Evolutionary conservation across 2,888 invertebrate species (phyloP), one percentile per base, ranked within the genome.

Genomic region (Cheilosia impressa): DNA sequence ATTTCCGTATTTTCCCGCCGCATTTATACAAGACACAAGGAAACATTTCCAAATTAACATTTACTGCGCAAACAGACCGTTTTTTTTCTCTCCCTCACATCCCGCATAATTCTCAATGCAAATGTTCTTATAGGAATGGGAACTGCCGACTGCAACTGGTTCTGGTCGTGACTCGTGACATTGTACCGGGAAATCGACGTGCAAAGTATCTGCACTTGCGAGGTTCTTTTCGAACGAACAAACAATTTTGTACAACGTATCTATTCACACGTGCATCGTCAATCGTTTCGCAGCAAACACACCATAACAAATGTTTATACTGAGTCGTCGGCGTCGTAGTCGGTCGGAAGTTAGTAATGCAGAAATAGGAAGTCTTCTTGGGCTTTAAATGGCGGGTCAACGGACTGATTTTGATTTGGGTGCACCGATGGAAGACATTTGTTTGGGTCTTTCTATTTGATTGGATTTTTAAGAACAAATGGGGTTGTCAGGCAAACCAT

Each of bases 81-180:
- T 47, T 69, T 78, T 55, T 27, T 27, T 27, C 1, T 55, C 45
- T 22, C n/a, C 58, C 45, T 24, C 45, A 43, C 34, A 27, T 69
- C 68, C 60, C 76, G 68, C 52, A 77, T 60, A 34, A 47, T 22
- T 75, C 41, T 7, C 19, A 31, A 43, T 53, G 52, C 38, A 66
- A 45, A 43, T 6, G 13, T 47, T 55, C 41, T 43, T 4, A 9
- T 17, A 50, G 41, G 43, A 13, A 62, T 15, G 24, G 2, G 13
- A n/a, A 43, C 15, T 17, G 34, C 10, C 6, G 9, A 45, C 17
- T 45, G 45, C 2, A 15, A 24, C 52, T 52, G 52, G 6, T 34
- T 45, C 45, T 58, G 57, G 27, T 66, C 50, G 55, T 73, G 80
- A 75, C 73, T 66, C 58, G 55, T 75, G 80, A 80, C 80, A 80